Percentiles rank a stretch among this genome's conserved stretches.
Conservation (phyloP, 2,888 invertebrate genomes). For the Archips xylosteana region DNA sequence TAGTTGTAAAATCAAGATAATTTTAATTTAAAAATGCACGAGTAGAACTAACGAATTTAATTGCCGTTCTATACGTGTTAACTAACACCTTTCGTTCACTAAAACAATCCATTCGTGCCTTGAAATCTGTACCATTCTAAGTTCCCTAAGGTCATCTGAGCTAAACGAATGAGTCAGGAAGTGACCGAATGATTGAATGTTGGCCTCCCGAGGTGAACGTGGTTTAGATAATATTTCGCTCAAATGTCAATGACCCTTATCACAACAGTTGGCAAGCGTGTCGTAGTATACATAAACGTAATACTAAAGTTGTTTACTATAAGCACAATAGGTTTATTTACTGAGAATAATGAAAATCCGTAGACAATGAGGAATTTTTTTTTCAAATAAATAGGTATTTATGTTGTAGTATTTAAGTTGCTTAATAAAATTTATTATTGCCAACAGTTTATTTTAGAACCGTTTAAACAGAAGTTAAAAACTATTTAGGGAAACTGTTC, state of each 20-base stretch:
- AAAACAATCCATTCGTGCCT: neutral
- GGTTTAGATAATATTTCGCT: conserved; percentile 22
- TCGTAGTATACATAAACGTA: neutral
- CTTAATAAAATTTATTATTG: too few relatives aligned
- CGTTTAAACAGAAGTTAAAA: too few relatives aligned
- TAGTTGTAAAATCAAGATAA: too few relatives aligned
- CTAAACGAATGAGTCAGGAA: conserved; percentile 33
- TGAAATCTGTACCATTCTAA: conserved; percentile 8
- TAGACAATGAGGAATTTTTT: too few relatives aligned
- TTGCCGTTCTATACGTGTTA: too few relatives aligned
- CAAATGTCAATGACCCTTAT: conserved; percentile 26
- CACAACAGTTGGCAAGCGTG: neutral
- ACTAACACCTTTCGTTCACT: neutral
- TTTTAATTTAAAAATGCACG: too few relatives aligned
- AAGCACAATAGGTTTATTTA: neutral
- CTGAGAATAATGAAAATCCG: too few relatives aligned
- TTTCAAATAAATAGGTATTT: too few relatives aligned
- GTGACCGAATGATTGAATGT: conserved; percentile 22
- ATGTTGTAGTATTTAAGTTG: too few relatives aligned
- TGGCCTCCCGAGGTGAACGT: conserved; percentile 19
- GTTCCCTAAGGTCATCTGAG: conserved; percentile 18
- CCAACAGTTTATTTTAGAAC: too few relatives aligned
- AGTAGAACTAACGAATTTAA: too few relatives aligned
- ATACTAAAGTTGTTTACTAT: neutral
- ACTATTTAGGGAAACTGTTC: too few relatives aligned